Base-by-base conservation (phyloP, 2,797 vertebrate genomes). In the Spheniscus humboldti region DNA sequence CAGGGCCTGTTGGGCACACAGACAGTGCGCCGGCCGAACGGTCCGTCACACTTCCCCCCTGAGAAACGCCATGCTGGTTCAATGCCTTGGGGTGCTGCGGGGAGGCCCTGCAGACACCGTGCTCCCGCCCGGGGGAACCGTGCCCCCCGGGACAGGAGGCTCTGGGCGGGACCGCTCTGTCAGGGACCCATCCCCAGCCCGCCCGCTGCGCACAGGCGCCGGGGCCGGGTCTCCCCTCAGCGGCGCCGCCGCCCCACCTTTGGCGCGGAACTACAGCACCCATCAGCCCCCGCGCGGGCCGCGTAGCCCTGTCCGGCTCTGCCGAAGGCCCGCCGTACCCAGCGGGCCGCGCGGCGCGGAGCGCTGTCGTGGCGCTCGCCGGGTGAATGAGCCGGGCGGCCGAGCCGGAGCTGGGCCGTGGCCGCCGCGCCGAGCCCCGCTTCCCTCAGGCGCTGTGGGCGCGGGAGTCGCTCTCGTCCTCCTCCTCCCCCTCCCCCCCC, bases 281-380 rank as follows among this genome's bases (percentile, higher is more conserved):
- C 96, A 84, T 47, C 83, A 78, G 47, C 18, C 88, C 55, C 23
- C 37, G 76, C 90, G 74, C 43, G 31, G 72, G 33, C 31, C 9
- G 56, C 16, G 13, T 52, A 3, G 60, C 17, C 53, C 17, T 7
- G 53, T 10, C 4, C 55, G 1, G 12, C 19, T 2, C n/a, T 10
- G 22, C 22, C 22, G 4, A 5, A 20, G 37, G 13, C 28, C 56
- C 13, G 27, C 45, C 10, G 33, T 35, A 17, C 91, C 96, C 95
- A 47, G 60, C 33, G 56, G 50, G 24, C 94, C 6, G 37, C 52
- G 92, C 86, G 93, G 60, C 14, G 35, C 5, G 4, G 39, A 63
- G 48, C 77, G 95, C 74, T 93, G 96, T 72, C 94, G 97, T 96
- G 96, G 93, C 96, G 71, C 43, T 88, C 4, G 17, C 5, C 12